Evolutionary conservation across 2,113 vertebrate genomes (phyloP).

Genomic region (Argyrosomus japonicus): DNA sequence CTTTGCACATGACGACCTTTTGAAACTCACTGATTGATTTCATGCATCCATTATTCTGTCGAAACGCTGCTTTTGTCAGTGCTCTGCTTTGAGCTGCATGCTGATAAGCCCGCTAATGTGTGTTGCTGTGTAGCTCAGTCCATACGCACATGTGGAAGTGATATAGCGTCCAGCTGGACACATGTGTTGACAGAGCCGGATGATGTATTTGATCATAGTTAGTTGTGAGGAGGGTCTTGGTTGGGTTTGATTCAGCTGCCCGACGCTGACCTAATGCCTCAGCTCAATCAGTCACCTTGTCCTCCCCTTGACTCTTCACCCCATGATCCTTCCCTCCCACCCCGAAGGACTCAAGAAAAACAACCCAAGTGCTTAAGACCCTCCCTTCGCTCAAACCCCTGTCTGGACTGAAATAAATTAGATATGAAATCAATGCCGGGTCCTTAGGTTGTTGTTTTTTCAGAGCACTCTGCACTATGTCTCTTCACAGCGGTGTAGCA

Average conservation of each 20-base stretch:
- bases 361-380: slow-evolving; percentile 67
- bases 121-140: slow-evolving; percentile 36
- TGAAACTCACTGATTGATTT: slow-evolving; percentile 80
- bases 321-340: slow-evolving; percentile 71
- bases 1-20: slow-evolving; percentile 77
- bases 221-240: slow-evolving; percentile 68
- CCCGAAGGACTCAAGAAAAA: slow-evolving; percentile 78
- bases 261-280: slow-evolving; percentile 80
- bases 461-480: slow-evolving; percentile 12
- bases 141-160: slow-evolving; percentile 78
- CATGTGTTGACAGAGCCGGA: slow-evolving; percentile 77
- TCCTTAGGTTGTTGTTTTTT: slow-evolving; percentile 48
- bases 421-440: slow-evolving; percentile 57
- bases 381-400: slow-evolving; percentile 56
- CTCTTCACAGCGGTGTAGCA: neutral
- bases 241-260: slow-evolving; percentile 78
- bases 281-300: slow-evolving; percentile 84
- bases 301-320: slow-evolving; percentile 85
- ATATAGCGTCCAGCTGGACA: slow-evolving; percentile 76
- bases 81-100: slow-evolving; percentile 59
- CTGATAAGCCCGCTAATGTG: slow-evolving; percentile 74
- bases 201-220: slow-evolving; percentile 81
- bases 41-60: slow-evolving; percentile 73
- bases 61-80: slow-evolving; percentile 71
- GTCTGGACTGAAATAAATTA: slow-evolving; percentile 72